A percentile compares a stretch with the other conserved stretches of the same genome.
These are phyloP conservation scores for Trachelus stipa DNA, from an alignment of 2,888 invertebrate species.

Conservation along the genomic window DNA sequence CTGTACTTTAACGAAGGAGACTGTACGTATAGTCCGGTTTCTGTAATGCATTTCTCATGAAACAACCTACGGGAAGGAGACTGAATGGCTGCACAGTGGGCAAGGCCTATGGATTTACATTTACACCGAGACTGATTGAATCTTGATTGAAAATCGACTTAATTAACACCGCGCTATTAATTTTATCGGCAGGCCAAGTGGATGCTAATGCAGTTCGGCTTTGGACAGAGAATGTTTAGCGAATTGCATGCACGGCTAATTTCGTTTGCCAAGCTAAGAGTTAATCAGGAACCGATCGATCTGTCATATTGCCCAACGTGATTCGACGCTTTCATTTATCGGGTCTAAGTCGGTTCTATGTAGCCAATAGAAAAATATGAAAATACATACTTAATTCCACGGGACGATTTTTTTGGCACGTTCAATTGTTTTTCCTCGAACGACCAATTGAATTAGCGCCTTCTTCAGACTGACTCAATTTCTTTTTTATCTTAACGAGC, in stretches of 20 bases:
- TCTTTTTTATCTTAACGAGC: neutral
- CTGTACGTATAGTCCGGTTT: neutral
- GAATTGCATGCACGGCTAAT: conserved; percentile 33
- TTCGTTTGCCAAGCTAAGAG: conserved; percentile 29
- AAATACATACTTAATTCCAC: neutral
- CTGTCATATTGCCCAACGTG: neutral
- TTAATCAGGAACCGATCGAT: conserved; percentile 20
- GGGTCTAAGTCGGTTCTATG: neutral
- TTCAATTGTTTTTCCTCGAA: neutral
- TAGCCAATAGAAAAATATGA: neutral
- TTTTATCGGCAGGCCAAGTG: conserved; percentile 48
- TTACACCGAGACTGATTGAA: conserved; percentile 61
- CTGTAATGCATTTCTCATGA: neutral
- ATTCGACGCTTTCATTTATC: neutral
- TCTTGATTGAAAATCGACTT: conserved; percentile 62
- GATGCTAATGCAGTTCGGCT: conserved; percentile 8
- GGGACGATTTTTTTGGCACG: neutral
- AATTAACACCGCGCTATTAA: conserved; percentile 55
- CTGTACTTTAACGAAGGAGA: neutral
- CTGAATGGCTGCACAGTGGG: conserved; percentile 12
- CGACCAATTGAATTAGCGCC: neutral
- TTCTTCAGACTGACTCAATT: neutral
- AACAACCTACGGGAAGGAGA: conserved; percentile 7
- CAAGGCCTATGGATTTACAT: conserved; percentile 51
- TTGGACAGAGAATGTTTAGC: neutral